Conservation (phyloP, 2,113 vertebrate genomes). For the Oreochromis spilurus region DNA sequence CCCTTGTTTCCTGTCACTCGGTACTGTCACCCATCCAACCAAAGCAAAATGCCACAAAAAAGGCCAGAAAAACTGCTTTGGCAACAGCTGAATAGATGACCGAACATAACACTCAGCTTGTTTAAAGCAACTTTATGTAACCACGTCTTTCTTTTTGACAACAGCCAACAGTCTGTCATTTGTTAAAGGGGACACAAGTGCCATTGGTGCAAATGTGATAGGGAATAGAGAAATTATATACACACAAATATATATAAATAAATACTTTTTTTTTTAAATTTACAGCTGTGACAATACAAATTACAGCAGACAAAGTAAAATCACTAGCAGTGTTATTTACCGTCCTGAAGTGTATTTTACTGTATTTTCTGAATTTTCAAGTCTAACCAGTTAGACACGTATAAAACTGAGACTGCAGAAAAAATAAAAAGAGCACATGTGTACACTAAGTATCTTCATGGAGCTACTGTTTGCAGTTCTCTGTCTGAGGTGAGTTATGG, state of each 20-base stretch:
- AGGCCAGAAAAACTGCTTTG: background rate
- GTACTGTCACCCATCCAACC: background rate
- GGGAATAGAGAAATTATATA: background rate
- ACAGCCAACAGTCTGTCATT: background rate
- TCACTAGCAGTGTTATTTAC: background rate
- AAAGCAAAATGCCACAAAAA: background rate
- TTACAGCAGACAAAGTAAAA: background rate
- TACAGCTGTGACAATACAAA: background rate
- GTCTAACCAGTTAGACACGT: background rate
- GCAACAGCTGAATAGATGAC: constrained; percentile 1
- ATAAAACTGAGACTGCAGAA: background rate
- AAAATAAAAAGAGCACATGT: background rate
- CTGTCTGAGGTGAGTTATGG: background rate
- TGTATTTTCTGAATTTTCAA: background rate
- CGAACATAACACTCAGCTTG: background rate
- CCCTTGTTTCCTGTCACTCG: background rate
- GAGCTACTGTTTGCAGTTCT: background rate
- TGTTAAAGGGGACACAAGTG: background rate
- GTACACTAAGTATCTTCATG: background rate
- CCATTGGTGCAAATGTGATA: background rate
- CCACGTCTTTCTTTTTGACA: background rate
- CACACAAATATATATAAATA: background rate
- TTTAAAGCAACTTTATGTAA: background rate
- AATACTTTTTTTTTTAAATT: background rate
- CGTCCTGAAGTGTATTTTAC: background rate